These are phyloP conservation scores for Sisor rabdophorus DNA, from an alignment of 2,113 vertebrate species.

Conservation along the genomic window DNA sequence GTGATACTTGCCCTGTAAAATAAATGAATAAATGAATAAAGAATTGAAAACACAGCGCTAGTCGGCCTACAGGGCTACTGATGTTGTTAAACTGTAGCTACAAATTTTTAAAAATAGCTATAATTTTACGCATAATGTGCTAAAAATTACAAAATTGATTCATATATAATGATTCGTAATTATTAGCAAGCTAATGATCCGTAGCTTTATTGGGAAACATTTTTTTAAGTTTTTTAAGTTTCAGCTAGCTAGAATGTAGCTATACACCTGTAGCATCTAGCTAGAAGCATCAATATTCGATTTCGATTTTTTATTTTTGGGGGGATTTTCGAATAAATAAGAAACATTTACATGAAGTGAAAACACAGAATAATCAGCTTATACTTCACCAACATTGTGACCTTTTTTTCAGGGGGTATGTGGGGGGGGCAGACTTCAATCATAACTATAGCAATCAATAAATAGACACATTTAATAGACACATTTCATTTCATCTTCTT, in stretches of 20 bases:
- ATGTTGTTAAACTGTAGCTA: neutral
- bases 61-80: neutral
- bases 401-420: no score
- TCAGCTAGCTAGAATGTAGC: neutral
- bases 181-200: neutral
- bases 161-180: neutral
- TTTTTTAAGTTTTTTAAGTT: neutral
- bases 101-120: no score
- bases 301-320: neutral
- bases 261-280: no score
- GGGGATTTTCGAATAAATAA: neutral
- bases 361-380: neutral
- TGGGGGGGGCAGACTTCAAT: no score
- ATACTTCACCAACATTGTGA: neutral
- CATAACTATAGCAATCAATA: no score
- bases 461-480: no score
- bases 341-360: neutral
- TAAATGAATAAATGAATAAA: neutral
- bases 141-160: neutral
- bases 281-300: neutral
- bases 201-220: neutral
- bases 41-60: neutral
- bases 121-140: no score
- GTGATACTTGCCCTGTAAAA: slow-evolving; percentile 85
- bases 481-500: no score